Percentiles rank a stretch among this genome's conserved stretches.
Conservation (phyloP, 2,113 vertebrate species). For the Plecturocebus donacophilus region DNA sequence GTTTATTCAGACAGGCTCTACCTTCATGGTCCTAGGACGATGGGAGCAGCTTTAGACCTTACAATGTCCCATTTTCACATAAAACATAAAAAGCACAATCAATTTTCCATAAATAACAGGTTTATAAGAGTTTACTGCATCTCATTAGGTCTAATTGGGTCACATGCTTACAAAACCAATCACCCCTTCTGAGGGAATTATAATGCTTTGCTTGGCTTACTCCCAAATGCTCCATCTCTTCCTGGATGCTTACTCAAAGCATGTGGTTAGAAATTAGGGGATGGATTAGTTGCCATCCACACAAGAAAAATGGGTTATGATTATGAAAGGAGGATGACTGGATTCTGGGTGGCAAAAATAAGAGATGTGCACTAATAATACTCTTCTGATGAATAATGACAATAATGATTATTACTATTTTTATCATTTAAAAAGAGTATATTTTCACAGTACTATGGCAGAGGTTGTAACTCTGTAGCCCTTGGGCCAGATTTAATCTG, state of each 20-base stretch:
- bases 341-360: background rate
- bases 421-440: background rate
- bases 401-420: background rate
- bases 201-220: background rate
- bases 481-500: background rate
- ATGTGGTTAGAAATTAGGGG: background rate
- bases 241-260: background rate
- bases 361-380: background rate
- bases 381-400: background rate
- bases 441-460: background rate
- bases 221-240: background rate
- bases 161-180: background rate
- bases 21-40: background rate
- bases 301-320: background rate
- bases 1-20: background rate
- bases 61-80: background rate
- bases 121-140: background rate
- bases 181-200: background rate
- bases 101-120: background rate
- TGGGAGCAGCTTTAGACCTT: background rate
- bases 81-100: background rate
- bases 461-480: background rate
- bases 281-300: background rate
- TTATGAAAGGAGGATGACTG: background rate
- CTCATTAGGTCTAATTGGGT: background rate